Evolutionary conservation across 2,888 invertebrate genomes (phyloP), one percentile per base, ranked within the genome.

Genomic region (Digitonthophagus gazella): DNA sequence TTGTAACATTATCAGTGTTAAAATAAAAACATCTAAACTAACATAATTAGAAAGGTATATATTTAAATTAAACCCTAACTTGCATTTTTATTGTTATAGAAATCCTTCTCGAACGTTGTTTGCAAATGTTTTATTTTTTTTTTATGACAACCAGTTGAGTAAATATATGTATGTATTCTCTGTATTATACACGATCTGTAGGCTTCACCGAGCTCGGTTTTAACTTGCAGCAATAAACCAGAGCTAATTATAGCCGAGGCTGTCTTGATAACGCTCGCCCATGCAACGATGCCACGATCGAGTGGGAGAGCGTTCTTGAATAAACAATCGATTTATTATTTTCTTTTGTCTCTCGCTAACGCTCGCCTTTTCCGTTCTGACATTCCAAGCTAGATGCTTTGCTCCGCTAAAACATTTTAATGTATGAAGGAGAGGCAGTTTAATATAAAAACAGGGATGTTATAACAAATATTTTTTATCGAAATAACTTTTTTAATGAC

Each of bases 231-330:
- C 68, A 68, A 68, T 68, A 65, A 68, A 68, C 68, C 65, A 68
- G 61, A 65, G 65, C 68, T 68, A 68, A 68, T 68, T 68, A 68
- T 68, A 68, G 65, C 68, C 65, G 57, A 28, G 58, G 63, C 55
- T 20, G 54, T 55, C 61, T 65, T 65, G 68, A 68, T 68, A 68
- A 68, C 65, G 58, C 58, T 58, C 68, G 68, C 68, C 68, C 68
- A 68, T 65, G 68, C 68, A 65, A 58, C 20, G 28, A 20, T 61
- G 61, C 65, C 68, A 68, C 63, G 58, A 65, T 68, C 65, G 65
- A 68, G 68, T 68, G 68, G 68, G 68, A 65, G 68, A 68, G 55
- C 55, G 20, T 54, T 58, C 68, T 58, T 68, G 68, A 65, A 68
- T 68, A 65, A 68, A 68, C 65, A 68, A 65, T 58, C 65, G 68